phyloP scores from a whole-genome alignment of 2,113 vertebrate genomes.

The Marmota monax region DNA sequence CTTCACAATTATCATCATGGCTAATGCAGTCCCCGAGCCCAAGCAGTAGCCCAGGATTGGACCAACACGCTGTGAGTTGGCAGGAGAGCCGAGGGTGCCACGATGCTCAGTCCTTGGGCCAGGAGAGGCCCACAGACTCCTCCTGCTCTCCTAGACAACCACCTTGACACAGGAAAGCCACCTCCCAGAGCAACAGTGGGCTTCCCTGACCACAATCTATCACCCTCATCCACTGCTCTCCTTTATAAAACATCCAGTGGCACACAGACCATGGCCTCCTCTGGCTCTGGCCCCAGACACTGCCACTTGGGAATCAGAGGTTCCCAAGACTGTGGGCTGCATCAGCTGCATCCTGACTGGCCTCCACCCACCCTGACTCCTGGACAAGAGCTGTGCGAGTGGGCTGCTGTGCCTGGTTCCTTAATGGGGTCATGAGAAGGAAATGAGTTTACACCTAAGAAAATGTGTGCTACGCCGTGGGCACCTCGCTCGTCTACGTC shows the following conservation, averaged over 20 bases:
- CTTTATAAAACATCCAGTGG: background rate
- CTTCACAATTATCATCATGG: background rate
- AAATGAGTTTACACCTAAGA: background rate
- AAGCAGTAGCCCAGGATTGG: background rate
- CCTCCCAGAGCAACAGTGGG: too few relatives aligned
- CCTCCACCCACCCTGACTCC: background rate
- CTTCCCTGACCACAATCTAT: too few relatives aligned
- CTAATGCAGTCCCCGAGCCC: background rate
- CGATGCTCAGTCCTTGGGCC: rapidly evolving
- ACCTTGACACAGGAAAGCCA: background rate
- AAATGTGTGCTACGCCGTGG: background rate
- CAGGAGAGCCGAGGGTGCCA: rapidly evolving
- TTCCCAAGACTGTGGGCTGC: background rate
- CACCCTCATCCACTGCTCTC: background rate
- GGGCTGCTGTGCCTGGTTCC: background rate
- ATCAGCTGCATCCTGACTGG: background rate
- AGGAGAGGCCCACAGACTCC: background rate
- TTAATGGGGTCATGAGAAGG: background rate
- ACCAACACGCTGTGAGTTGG: background rate
- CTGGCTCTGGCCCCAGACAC: background rate
- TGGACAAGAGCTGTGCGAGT: background rate
- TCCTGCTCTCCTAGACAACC: background rate
- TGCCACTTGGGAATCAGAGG: background rate
- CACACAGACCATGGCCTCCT: background rate
- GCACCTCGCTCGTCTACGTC: background rate